Base-by-base conservation (phyloP, 2,888 invertebrate species). In the Mantis religiosa region DNA sequence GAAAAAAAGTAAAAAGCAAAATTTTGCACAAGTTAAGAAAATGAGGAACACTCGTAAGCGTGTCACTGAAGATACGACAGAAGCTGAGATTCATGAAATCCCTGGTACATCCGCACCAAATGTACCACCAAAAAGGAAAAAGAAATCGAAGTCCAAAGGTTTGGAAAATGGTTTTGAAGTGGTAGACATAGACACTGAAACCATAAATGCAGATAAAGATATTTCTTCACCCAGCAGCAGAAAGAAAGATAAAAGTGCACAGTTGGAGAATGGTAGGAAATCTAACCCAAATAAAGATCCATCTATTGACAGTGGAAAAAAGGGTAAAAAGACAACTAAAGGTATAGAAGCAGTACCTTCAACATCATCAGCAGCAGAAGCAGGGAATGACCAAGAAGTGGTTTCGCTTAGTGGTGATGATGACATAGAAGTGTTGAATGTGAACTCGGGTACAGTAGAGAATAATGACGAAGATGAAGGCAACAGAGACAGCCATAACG, bases 401-500 rank as follows among this genome's bases (percentile, higher is more conserved):
- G 83, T 84, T 85, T 86, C 28, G 87, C 84, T 27, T 71, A 34
- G 27, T 25, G 28, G 34, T 14, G 12, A 12, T 41, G 82, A 27
- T 14, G 71, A 82, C 28, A 84, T 88, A 86, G 54, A 84, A 89
- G 87, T n/a, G 85, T 12, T 54, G 84, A 12, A 87, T 87, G 27
- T 54, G 88, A 28, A 34, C 71, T n/a, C 83, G 90, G 92, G 92
- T 28, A 91, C 89, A 8, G 93, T 93, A 93, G 93, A 20, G 9
- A 12, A 90, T 93, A 93, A 90, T 91, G 91, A 28, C 92, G 92
- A 82, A 93, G 93, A 90, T 93, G 93, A 90, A 93, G 93, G 89
- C 93, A 92, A 90, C 85, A 28, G 89, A 71, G 94, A 94, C 91
- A 96, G 96, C 91, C 92, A 94, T 6, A 94, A 94, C 89, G 95